These are phyloP conservation scores for Himalopsyche phryganea DNA, from an alignment of 1,140 invertebrate species.

Conservation along the genomic window DNA sequence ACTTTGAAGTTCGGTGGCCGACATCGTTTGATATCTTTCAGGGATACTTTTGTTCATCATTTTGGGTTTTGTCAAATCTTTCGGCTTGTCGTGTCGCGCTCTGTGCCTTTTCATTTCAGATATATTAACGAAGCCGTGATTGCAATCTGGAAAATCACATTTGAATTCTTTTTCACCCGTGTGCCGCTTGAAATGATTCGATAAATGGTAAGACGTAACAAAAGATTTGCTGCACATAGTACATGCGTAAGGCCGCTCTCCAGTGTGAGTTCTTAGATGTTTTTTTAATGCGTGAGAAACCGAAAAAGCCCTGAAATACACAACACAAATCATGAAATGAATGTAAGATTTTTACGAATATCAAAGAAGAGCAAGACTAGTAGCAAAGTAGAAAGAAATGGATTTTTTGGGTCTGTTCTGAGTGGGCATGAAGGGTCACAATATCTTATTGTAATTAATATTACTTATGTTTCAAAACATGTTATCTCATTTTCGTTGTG, in stretches of 20 bases:
- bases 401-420: neutral
- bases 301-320: conserved; percentile 25
- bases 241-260: conserved; percentile 27
- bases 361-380: neutral
- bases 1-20: conserved; percentile 5
- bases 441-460: too few relatives aligned
- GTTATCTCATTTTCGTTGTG: too few relatives aligned
- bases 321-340: conserved; percentile 3
- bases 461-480: too few relatives aligned
- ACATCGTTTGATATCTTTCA: neutral
- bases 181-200: conserved; percentile 28
- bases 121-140: conserved; percentile 9
- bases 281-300: conserved; percentile 30
- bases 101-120: conserved; percentile 24
- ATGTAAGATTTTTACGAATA: too few relatives aligned
- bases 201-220: conserved; percentile 26
- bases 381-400: neutral
- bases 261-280: conserved; percentile 26
- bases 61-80: neutral
- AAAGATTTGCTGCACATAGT: conserved; percentile 24
- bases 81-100: conserved; percentile 17
- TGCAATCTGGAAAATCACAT: conserved; percentile 19
- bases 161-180: conserved; percentile 21
- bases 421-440: too few relatives aligned
- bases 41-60: too few relatives aligned